Conservation (phyloP, 2,113 vertebrate genomes). For the Zosterops hypoxanthus region DNA sequence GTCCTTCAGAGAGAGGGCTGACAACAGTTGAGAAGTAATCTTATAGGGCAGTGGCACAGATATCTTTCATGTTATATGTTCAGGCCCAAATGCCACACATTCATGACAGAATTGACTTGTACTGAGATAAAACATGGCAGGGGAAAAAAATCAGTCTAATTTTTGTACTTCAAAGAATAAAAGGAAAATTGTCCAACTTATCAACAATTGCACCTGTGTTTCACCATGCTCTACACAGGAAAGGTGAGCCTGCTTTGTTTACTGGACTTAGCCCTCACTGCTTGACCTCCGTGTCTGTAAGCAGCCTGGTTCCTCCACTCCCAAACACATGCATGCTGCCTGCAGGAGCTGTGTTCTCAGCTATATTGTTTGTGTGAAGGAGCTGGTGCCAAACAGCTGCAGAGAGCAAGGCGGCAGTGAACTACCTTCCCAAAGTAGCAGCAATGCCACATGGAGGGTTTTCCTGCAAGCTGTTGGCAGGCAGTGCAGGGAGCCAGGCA, state of each 20-base stretch:
- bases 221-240: neutral
- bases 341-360: fast-evolving
- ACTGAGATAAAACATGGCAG: neutral
- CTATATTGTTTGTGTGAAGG: neutral
- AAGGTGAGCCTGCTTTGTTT: neutral
- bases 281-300: neutral
- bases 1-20: conserved; percentile 15
- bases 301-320: neutral
- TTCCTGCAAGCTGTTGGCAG: fast-evolving
- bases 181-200: neutral
- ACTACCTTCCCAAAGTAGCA: neutral
- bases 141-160: neutral
- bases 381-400: neutral
- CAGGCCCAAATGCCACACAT: neutral
- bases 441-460: fast-evolving
- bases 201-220: too few species aligned
- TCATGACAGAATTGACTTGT: neutral
- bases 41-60: conserved; percentile 21
- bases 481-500: neutral
- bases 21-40: neutral
- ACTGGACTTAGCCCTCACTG: neutral
- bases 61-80: neutral
- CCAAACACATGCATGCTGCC: fast-evolving
- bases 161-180: neutral
- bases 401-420: neutral